Percentiles rank a stretch among this genome's conserved stretches.
phyloP scores from a whole-genome alignment of 2,113 vertebrate species.

The Leptobrachium ailaonicum region DNA sequence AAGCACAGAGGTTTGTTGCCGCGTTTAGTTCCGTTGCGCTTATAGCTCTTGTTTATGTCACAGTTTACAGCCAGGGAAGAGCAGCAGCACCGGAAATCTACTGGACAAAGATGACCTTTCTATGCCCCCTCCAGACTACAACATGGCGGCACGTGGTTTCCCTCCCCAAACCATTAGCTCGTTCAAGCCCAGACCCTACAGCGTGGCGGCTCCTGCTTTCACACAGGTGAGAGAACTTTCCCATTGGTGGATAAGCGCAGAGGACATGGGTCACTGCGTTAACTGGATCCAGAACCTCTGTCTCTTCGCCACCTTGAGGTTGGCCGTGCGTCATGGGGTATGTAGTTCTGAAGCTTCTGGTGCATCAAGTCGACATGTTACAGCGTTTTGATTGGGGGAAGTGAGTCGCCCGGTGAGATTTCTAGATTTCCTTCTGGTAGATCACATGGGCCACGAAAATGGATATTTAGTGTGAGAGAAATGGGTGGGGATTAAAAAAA shows the following conservation, averaged over 20 bases:
- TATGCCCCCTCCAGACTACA: conserved; percentile 78
- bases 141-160: conserved; percentile 73
- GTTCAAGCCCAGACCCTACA: conserved; percentile 89
- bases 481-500: too few relatives aligned
- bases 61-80: conserved; percentile 88
- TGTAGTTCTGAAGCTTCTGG: too few relatives aligned
- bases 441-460: conserved; percentile 13
- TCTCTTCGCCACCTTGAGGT: too few relatives aligned
- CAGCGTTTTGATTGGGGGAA: not conserved
- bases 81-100: conserved; percentile 95
- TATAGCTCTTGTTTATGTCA: not conserved
- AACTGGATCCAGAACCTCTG: too few relatives aligned
- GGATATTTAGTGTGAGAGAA: too few relatives aligned
- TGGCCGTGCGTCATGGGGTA: too few relatives aligned
- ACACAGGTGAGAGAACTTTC: conserved; percentile 71
- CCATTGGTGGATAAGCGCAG: too few relatives aligned
- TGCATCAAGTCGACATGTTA: too few relatives aligned
- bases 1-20: too few relatives aligned
- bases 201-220: conserved; percentile 82
- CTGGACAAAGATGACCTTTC: conserved; percentile 86
- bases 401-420: not conserved
- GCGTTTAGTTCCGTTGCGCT: too few relatives aligned
- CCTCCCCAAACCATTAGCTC: conserved; percentile 69
- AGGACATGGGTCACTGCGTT: too few relatives aligned
- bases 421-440: not conserved